Base-by-base conservation (phyloP, 2,888 invertebrate species). In the Unio pictorum region DNA sequence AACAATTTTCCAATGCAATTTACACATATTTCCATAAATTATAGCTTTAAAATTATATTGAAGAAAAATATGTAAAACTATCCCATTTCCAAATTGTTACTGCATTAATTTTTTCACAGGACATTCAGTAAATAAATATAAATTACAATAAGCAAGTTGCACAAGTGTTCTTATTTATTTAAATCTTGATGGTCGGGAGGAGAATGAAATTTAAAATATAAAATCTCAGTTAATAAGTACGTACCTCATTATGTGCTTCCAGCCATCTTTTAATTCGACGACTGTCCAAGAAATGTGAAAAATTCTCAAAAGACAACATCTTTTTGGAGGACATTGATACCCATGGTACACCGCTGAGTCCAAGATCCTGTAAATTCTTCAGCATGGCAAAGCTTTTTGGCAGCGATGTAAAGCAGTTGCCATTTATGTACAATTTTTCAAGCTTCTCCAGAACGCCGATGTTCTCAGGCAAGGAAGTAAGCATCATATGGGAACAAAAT, bases 281-380 rank as follows among this genome's bases (percentile, higher is more conserved):
- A 4, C 61, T 63, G 45, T 76, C 71, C 34, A 86, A 74, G 59
- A 82, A 80, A 3, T 79, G 73, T 55, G 79, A 75, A 73, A 86
- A 85, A 54, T 81, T 68, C 20, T 81, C 78, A 67, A 79, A 79
- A 34, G 85, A 83, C 68, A 84, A 66, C 18, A 85, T 74, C 45
- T 72, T 76, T 60, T 81, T 82, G 23, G 73, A 57, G 28, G 76
- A 72, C 26, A 74, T 61, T 57, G 79, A 75, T 34, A 83, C 70
- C 87, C 86, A 87, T n/a, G 78, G 70, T 2, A 87, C 81, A 5
- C 88, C 88, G 66, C 80, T 79, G 54, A 87, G 69, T 15, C 77
- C 73, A 20, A 88, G 77, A 26, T 84, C 80, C 7, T 68, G 69
- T 64, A 88, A 75, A n/a, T 73, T 68, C 61, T 74, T 75, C 65